Base-by-base conservation (phyloP, 1,140 invertebrate genomes). In the Apis mellifera region DNA sequence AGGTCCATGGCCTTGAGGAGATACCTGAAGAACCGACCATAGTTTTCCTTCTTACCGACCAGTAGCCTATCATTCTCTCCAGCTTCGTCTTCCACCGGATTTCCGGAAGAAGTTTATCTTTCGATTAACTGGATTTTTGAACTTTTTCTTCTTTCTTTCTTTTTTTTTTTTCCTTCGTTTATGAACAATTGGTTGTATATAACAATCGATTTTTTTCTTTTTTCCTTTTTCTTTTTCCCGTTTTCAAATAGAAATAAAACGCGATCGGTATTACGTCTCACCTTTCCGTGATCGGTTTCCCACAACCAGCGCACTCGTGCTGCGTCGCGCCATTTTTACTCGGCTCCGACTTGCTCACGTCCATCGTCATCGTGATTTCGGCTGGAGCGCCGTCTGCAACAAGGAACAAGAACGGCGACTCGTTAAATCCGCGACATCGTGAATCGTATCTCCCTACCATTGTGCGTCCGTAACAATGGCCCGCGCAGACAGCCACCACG, bases 1-100 rank as follows among this genome's bases (percentile, higher is more conserved):
- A 98, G 96, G 92, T 99, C 98, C 89, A 99, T 93, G 9, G 98
- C 98, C 92, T 97, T 97, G 84, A 98, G 95, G 64, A 97, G 95
- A 92, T 96, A 97, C 92, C 94, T 94, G 83, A 72, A 87, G 83
- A 84, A 89, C 87, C 88, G 88, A 89, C 88, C 85, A 84, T 52
- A 89, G 87, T 78, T 85, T 71, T 82, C 85, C 57, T 85, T 86
- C 65, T 89, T 89, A 89, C 88, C 88, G 88, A 86, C 87, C 54
- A 79, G 68, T 64, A 72, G 1, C 32, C 15, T 65, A 26, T 9
- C 74, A 23, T 42, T 42, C 55, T 42, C 55, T 42, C 72, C 15
- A 26, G 57, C 42, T 48, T 73, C 21, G 69, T 75, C 68, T 73
- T 68, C 78, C 57, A 71, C 50, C 76, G 54, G 42, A 17, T 52